Evolutionary conservation across 2,888 invertebrate species (phyloP), one percentile per base, ranked within the genome.

Genomic region (Tiliacea citrago): DNA sequence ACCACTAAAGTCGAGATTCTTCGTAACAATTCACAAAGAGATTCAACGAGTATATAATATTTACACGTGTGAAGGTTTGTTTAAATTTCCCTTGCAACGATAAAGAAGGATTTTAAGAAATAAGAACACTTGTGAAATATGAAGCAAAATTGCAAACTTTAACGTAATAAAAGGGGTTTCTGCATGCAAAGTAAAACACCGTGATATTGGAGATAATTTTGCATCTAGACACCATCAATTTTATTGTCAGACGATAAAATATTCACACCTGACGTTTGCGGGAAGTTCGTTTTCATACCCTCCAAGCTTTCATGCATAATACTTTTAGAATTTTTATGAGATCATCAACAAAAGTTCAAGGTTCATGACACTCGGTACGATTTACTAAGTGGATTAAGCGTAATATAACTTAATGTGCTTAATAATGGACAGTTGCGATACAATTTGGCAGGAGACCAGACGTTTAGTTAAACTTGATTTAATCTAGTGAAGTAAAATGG

Each of bases 171-270:
- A 76, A 72, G 57, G 49, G 62, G 51, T 69, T 60, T 73, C 78
- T 79, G 83, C 88, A 84, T 86, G 87, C 82, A 84, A 89, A 89
- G 90, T 91, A 90, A 92, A 91, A 87, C 89, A 90, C 90, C 93
- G 91, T 94, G 92, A 91, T 93, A 94, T 94, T 93, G 90, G 85
- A 91, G 89, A 92, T 93, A 93, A 92, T 93, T 94, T 91, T 91
- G 90, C 92, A 90, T 85, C 89, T 90, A 83, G 80, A 87, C 86
- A 84, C 86, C 82, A 91, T 93, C 90, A 91, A 93, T 92, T 92
- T 92, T 84, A 88, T 90, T 92, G 91, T 88, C 89, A 85, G 81
- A 77, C 84, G 86, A 90, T 91, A 91, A 91, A 90, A 86, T 87
- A 81, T 82, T 79, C 80, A 74, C 80, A 86, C 88, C 87, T 87